These are phyloP conservation scores for Tetanocera ferruginea DNA, from an alignment of 2,888 invertebrate species.

Conservation along the genomic window DNA sequence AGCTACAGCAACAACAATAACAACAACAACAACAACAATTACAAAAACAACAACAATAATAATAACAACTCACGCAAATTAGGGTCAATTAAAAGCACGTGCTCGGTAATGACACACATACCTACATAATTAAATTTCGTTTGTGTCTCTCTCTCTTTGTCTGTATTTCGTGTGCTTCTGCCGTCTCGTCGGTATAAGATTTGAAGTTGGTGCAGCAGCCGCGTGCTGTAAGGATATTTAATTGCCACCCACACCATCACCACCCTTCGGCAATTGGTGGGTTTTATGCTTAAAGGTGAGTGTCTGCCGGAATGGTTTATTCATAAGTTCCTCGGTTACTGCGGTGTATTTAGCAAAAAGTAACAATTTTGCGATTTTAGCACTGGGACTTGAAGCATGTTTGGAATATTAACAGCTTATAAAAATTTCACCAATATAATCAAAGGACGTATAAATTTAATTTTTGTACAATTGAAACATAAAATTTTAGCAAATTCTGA, in stretches of 20 bases:
- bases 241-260: not conserved
- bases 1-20: conserved; percentile 12
- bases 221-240: not conserved
- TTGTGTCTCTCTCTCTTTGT: not conserved
- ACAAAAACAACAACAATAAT: conserved; percentile 11
- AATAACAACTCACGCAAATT: conserved; percentile 31
- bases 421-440: no score
- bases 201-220: not conserved
- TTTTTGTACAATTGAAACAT: no score
- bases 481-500: no score
- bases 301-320: not conserved
- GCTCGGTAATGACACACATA: conserved; percentile 47
- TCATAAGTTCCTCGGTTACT: conserved; percentile 12
- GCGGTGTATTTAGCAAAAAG: conserved; percentile 30
- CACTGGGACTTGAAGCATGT: no score
- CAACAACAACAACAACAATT: not conserved
- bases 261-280: conserved; percentile 11
- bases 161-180: conserved; percentile 8
- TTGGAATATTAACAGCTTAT: no score
- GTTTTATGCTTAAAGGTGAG: conserved; percentile 14
- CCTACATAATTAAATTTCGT: conserved; percentile 24
- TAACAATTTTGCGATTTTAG: conserved; percentile 26
- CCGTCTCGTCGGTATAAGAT: not conserved
- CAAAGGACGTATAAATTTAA: no score
- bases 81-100: conserved; percentile 48